Conservation (phyloP, 2,888 invertebrate species). For the Nemotelus nigrinus region DNA sequence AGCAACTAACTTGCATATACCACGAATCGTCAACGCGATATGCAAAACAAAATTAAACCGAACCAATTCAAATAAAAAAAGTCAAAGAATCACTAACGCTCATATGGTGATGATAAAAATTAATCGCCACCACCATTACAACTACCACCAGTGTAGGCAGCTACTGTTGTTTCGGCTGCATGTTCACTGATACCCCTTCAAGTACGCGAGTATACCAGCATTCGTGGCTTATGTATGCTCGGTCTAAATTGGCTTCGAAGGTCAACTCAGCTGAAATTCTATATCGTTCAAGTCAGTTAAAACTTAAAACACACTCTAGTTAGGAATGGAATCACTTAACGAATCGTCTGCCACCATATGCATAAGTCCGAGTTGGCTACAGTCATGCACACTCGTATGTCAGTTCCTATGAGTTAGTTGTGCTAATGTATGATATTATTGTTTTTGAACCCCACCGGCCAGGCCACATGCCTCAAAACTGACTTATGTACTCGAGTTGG, state of each 20-base stretch:
- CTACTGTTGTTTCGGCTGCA: neutral
- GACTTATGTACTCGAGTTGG: too few species aligned
- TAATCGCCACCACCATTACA: slow-evolving; percentile 18
- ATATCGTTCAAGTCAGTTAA: slow-evolving; percentile 38
- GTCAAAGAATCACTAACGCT: slow-evolving; percentile 16
- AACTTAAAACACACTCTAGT: slow-evolving; percentile 1
- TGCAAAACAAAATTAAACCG: neutral
- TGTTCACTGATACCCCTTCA: too few species aligned
- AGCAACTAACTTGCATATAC: neutral
- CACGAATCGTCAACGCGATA: too few species aligned
- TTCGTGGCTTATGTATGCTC: neutral
- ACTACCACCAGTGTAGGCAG: neutral
- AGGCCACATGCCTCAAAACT: too few species aligned
- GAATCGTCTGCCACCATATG: neutral
- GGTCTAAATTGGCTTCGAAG: slow-evolving; percentile 31
- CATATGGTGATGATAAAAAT: slow-evolving; percentile 1
- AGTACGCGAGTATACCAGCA: too few species aligned
- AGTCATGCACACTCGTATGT: too few species aligned
- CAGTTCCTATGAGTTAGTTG: too few species aligned
- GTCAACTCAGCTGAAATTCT: slow-evolving; percentile 27
- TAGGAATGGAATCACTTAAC: slow-evolving; percentile 33
- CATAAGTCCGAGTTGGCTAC: neutral
- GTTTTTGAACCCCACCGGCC: too few species aligned
- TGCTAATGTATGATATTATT: too few species aligned
- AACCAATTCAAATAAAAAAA: neutral